Evolutionary conservation across 1,140 invertebrate species (phyloP).

Genomic region (Drosophila busckii): DNA sequence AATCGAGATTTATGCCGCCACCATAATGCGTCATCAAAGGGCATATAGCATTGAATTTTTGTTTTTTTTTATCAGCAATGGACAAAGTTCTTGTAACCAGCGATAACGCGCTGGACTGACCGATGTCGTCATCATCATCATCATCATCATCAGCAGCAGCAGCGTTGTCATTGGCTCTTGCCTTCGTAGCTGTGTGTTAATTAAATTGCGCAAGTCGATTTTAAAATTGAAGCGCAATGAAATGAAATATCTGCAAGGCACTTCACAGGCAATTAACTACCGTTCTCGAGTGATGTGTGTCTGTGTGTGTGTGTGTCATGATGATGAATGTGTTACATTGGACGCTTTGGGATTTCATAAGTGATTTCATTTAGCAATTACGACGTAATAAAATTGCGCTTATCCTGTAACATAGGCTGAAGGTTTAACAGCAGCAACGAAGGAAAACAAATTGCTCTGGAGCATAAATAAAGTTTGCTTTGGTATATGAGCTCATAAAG

Average conservation of each 20-base stretch:
- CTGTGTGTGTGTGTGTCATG: too few relatives aligned
- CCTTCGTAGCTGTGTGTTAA: background rate
- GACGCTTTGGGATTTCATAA: conserved; percentile 4
- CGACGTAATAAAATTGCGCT: conserved; percentile 18
- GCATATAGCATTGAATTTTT: conserved; percentile 9
- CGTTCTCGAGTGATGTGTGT: conserved; percentile 9
- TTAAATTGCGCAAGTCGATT: conserved; percentile 26
- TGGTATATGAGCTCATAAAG: too few relatives aligned
- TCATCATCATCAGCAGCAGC: too few relatives aligned
- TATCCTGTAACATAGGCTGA: background rate
- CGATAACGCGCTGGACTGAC: conserved; percentile 8
- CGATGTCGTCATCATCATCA: conserved; percentile 2
- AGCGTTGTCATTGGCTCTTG: too few relatives aligned
- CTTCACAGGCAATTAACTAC: conserved; percentile 30
- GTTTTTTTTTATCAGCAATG: conserved; percentile 13
- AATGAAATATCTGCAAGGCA: conserved; percentile 16
- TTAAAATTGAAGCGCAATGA: background rate
- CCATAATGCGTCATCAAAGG: conserved; percentile 27
- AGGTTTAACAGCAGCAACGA: too few relatives aligned
- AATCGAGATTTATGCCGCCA: background rate
- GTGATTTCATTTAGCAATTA: conserved; percentile 8
- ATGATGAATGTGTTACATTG: too few relatives aligned
- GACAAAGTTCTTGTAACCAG: conserved; percentile 23
- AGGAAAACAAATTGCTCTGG: too few relatives aligned
- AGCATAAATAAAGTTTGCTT: too few relatives aligned